These are phyloP conservation scores for Gallinago nigripennis DNA, from an alignment of 2,797 vertebrate genomes.

Conservation along the genomic window DNA sequence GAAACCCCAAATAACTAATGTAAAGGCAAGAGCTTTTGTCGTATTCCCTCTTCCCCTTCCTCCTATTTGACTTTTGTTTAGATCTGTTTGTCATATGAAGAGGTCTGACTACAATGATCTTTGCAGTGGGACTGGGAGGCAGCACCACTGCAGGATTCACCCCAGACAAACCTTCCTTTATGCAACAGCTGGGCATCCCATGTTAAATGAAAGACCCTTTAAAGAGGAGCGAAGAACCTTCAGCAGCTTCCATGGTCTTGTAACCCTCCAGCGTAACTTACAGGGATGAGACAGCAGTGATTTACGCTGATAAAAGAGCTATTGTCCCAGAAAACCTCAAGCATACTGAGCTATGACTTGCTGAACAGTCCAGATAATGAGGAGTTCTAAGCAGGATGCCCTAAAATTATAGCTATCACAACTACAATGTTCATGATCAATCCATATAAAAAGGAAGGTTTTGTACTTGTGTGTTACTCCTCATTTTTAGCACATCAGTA, in stretches of 20 bases:
- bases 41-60: background rate
- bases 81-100: conserved; percentile 40
- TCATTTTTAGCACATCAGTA: background rate
- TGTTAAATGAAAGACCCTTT: conserved; percentile 73
- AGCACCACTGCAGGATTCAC: conserved; percentile 32
- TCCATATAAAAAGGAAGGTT: background rate
- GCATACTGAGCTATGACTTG: conserved; percentile 19
- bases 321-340: conserved; percentile 69
- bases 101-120: conserved; percentile 31
- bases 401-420: conserved; percentile 37
- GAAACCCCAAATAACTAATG: background rate
- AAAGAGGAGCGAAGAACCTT: conserved; percentile 69
- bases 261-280: conserved; percentile 64
- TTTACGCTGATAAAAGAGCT: conserved; percentile 67
- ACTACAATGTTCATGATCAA: conserved; percentile 31
- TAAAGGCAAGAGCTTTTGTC: background rate
- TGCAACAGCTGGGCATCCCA: conserved; percentile 29
- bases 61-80: conserved; percentile 54
- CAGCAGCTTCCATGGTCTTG: conserved; percentile 65
- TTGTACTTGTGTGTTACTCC: background rate
- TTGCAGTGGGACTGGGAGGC: conserved; percentile 25
- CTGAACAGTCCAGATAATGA: conserved; percentile 47
- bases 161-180: conserved; percentile 73
- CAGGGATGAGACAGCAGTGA: conserved; percentile 66
- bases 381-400: conserved; percentile 20